Evolutionary conservation across 2,888 invertebrate species (phyloP), one percentile per base, ranked within the genome.

Genomic region (Bhutanitis thaidina): DNA sequence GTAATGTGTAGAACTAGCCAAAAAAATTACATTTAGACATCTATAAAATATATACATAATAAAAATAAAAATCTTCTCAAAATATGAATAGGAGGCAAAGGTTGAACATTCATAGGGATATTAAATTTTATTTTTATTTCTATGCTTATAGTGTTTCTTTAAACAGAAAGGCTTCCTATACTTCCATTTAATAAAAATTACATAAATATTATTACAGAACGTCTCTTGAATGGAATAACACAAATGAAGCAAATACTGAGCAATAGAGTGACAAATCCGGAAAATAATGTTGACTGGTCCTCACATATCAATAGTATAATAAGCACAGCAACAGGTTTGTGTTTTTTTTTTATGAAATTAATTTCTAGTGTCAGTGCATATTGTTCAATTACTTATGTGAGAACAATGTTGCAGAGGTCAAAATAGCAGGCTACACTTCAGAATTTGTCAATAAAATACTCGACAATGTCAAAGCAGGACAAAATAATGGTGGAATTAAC

Each of bases 361-460:
- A 20, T 20, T 20, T 20, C 5, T 20, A 5, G 3, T 20, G 20
- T 20, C 5, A 5, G 2, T 20, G 5, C 20, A 27, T 8, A 27
- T 27, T 1, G 8, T 27, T 27, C 27, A 8, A 27, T 7, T 27
- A 27, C 1, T 8, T 27, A 8, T 27, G 7, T 8, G 7, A 27
- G 1, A 27, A 27, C 7, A 27, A 4, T 62, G 49, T 90, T 92
- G 49, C 91, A 95, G 97, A 94, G 85, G 85, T 94, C 46, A 94
- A 93, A 90, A 96, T 98, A 73, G 98, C 97, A 44, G 98, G 97
- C 46, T 93, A 94, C 66, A 95, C 97, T 41, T 97, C 98, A 9
- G 98, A 98, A 66, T 98, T 95, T 81, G 98, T 98, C 35, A 98
- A 98, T 80, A 94, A 93, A 84, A 94, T 98, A 53, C 88, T 98